A percentile compares a stretch with the other conserved stretches of the same genome.
phyloP scores from a whole-genome alignment of 1,140 invertebrate genomes.

The Anthonomus grandis region DNA sequence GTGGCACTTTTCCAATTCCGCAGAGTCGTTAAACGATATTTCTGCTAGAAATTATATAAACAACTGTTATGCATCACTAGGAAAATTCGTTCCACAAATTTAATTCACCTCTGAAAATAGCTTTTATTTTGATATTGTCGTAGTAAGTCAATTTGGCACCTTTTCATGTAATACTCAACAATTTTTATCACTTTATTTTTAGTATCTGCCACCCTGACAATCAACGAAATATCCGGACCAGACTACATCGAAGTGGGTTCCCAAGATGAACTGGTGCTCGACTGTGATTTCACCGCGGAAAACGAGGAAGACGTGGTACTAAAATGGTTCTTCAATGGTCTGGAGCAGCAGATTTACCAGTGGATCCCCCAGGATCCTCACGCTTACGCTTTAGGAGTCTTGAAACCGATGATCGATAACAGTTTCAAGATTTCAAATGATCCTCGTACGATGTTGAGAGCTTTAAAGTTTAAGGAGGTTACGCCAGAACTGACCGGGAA shows the following conservation, averaged over 20 bases:
- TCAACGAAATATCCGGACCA: constrained; percentile 35
- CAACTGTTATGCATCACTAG: no score
- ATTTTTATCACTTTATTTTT: no score
- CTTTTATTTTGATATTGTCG: no score
- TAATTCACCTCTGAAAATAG: no score
- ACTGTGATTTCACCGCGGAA: constrained; percentile 36
- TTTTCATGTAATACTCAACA: no score
- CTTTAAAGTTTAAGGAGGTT: constrained; percentile 34
- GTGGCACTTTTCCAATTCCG: no score
- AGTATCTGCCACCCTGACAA: constrained; percentile 33
- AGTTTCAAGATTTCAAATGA: constrained; percentile 32
- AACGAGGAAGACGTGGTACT: constrained; percentile 31
- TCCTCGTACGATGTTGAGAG: constrained; percentile 32
- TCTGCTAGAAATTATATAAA: no score
- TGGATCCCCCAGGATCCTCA: constrained; percentile 28
- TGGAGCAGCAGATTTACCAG: constrained; percentile 37
- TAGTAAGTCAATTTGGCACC: no score
- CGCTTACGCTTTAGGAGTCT: constrained; percentile 19
- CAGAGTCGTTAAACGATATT: no score
- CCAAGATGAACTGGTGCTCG: constrained; percentile 30
- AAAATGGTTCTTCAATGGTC: constrained; percentile 40
- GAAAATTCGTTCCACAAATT: no score
- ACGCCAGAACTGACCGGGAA: constrained; percentile 33
- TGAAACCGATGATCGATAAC: constrained; percentile 34
- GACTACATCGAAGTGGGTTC: constrained; percentile 26